Conservation (phyloP, 2,113 vertebrate species). For the Ceyx cyanopectus region DNA sequence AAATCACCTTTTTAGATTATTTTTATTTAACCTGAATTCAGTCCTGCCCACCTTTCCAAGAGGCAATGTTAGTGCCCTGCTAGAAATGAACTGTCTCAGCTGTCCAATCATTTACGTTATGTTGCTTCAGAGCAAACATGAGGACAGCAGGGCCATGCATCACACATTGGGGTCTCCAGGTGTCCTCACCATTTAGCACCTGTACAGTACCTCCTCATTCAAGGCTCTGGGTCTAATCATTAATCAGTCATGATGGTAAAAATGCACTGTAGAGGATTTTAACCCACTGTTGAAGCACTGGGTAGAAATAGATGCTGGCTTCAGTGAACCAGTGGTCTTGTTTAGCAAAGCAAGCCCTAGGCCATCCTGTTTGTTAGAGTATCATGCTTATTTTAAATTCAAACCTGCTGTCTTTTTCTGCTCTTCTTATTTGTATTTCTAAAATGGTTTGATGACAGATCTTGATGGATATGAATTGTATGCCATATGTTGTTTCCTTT, state of each 20-base stretch:
- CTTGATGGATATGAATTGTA: slow-evolving; percentile 58
- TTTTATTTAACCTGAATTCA: background rate
- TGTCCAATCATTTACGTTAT: background rate
- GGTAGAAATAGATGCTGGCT: background rate
- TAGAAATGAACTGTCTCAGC: background rate
- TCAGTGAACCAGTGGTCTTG: background rate
- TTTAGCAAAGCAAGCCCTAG: background rate
- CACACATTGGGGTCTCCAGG: accelerated
- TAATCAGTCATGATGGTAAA: background rate
- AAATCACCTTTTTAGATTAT: background rate
- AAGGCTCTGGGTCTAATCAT: background rate
- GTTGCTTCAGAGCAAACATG: background rate
- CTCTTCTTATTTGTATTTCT: slow-evolving; percentile 16
- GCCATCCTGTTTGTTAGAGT: background rate
- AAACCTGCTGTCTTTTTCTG: slow-evolving; percentile 32
- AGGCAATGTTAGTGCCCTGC: background rate
- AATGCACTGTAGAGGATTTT: background rate
- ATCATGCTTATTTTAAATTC: slow-evolving; percentile 26
- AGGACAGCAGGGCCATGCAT: background rate
- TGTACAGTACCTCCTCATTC: background rate
- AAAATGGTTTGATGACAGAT: slow-evolving; percentile 51
- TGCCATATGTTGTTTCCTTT: slow-evolving; percentile 61
- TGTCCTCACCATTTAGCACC: background rate
- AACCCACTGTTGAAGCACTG: background rate
- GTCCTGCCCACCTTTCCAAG: background rate